A percentile compares a stretch with the other conserved stretches of the same genome.
phyloP scores from a whole-genome alignment of 2,797 vertebrate genomes.

The Mormyrus hasselquistii region DNA sequence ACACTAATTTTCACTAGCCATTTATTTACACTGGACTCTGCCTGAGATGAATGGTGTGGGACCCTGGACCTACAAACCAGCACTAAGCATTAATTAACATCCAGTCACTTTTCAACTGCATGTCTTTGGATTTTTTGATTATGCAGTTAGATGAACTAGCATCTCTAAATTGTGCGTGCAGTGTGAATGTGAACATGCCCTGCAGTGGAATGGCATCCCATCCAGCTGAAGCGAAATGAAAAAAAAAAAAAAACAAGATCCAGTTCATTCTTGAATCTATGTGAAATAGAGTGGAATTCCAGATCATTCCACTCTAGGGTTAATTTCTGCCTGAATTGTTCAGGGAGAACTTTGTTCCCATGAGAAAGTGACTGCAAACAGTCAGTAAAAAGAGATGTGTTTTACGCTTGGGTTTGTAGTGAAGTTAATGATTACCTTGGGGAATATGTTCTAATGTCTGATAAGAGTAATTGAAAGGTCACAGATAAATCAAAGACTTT shows the following conservation, averaged over 20 bases:
- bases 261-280: background rate
- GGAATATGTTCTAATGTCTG: slow-evolving; percentile 19
- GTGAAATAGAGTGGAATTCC: background rate
- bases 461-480: slow-evolving; percentile 14
- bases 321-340: background rate
- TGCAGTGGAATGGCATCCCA: background rate
- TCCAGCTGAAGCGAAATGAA: background rate
- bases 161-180: background rate
- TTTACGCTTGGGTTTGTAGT: slow-evolving; percentile 47
- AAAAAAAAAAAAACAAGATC: background rate
- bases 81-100: background rate
- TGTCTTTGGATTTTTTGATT: background rate
- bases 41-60: background rate
- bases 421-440: slow-evolving; percentile 58
- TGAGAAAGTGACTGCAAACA: slow-evolving; percentile 51
- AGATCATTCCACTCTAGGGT: background rate
- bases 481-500: background rate
- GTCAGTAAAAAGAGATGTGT: slow-evolving; percentile 45
- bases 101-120: background rate
- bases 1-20: background rate
- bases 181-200: background rate
- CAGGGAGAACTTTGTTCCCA: slow-evolving; percentile 46
- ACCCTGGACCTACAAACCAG: background rate
- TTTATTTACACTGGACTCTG: background rate
- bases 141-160: background rate